Evolutionary conservation across 2,113 vertebrate genomes (phyloP), one percentile per base, ranked within the genome.

Genomic region (Nothoprocta perdicaria): DNA sequence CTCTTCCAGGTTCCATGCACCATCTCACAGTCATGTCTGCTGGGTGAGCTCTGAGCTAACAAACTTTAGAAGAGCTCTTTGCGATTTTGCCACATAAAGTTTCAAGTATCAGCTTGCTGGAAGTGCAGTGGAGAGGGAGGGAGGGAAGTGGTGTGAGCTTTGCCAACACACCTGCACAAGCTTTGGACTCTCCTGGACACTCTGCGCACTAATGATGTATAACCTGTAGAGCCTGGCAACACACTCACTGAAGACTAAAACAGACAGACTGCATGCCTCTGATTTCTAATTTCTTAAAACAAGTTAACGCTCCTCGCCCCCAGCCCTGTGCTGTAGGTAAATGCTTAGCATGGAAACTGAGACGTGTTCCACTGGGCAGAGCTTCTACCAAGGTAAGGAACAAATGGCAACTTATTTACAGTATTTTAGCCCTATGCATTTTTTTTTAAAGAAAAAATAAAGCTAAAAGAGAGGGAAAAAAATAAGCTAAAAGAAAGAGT

Each of bases 361-460:
- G 89, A 86, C 90, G 73, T 61, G 78, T 82, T 96, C 92, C 89
- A 95, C 85, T 96, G 92, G 84, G 89, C 84, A 97, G 68, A 96
- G 83, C 62, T 95, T 95, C 96, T 90, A 96, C 84, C 91, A 93
- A 96, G 94, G 93, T 93, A 93, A 95, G 76, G 76, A 96, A 92
- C 81, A 96, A 96, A 95, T 89, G 92, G 91, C 95, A 97, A 89
- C 93, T 97, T 97, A 97, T 97, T 97, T 96, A 93, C 24, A 88
- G 89, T 78, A 84, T 90, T 96, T 91, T 55, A 90, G 35, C 78
- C 78, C 68, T 77, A 17, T 71, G 65, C n/a, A 88, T 90, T 92
- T 86, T 48, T 82, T 93, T 91, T 95, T 85, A 63, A 89, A 89
- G 94, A 21, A 75, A 76, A 82, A 72, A 18, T 62, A 40, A 60